Percentiles rank a stretch among this genome's conserved stretches.
These are phyloP conservation scores for Staurois parvus DNA, from an alignment of 2,797 vertebrate species.

Conservation along the genomic window DNA sequence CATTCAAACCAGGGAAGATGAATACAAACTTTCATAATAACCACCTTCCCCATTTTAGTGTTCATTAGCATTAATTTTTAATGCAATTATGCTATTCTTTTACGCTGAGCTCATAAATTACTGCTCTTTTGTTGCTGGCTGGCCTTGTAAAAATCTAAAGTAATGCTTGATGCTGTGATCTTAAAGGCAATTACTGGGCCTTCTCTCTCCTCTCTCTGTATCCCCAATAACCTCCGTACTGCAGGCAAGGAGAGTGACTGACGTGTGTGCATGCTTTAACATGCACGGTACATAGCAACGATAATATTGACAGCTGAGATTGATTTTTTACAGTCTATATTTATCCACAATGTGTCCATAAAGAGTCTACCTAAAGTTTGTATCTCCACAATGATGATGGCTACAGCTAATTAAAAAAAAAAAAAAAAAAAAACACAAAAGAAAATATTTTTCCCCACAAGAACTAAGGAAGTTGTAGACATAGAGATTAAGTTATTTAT, in stretches of 20 bases:
- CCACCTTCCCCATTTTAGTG: conserved; percentile 99
- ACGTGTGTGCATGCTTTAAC: background rate
- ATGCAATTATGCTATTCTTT: conserved; percentile 99
- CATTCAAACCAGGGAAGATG: conserved; percentile 97
- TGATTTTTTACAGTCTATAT: no score
- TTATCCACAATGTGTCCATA: no score
- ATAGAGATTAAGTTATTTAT: no score
- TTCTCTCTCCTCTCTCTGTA: conserved; percentile 88
- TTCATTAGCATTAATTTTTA: conserved; percentile 99
- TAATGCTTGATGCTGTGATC: conserved; percentile 99
- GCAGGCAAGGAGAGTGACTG: conserved; percentile 48
- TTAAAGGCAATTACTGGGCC: conserved; percentile 99
- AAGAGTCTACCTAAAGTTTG: no score
- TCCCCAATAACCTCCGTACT: conserved; percentile 87
- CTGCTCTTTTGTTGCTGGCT: conserved; percentile 98
- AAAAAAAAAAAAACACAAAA: no score
- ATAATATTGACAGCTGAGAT: no score
- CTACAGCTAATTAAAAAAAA: no score
- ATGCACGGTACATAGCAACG: background rate
- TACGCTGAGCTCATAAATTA: conserved; percentile 99
- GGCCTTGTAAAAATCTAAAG: conserved; percentile 98
- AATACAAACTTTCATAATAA: conserved; percentile 99
- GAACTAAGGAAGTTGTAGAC: no score
- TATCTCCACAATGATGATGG: no score
- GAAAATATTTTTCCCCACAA: no score